Percentiles rank a stretch among this genome's conserved stretches.
Conservation (phyloP, 2,113 vertebrate species). For the Pomatostomus ruficeps region DNA sequence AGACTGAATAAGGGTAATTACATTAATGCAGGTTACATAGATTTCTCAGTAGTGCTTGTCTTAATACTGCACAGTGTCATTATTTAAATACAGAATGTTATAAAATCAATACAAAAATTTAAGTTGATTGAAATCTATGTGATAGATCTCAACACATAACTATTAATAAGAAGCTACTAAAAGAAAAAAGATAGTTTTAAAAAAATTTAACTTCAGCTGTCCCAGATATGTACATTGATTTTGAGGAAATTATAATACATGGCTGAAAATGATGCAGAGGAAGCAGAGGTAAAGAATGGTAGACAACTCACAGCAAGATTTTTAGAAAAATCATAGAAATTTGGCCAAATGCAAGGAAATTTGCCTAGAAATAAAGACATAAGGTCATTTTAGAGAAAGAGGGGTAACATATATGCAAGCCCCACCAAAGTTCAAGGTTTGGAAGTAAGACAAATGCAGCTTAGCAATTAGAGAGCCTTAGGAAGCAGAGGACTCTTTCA, state of each 20-base stretch:
- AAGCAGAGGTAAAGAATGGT: neutral
- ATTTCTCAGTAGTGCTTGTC: neutral
- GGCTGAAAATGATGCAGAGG: neutral
- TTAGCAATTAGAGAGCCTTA: neutral
- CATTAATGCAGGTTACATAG: neutral
- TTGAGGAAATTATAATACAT: neutral
- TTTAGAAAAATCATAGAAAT: neutral
- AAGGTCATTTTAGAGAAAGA: neutral
- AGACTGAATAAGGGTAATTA: neutral
- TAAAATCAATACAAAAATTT: neutral
- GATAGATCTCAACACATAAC: neutral
- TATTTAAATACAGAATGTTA: neutral
- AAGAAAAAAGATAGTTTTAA: neutral
- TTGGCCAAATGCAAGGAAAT: neutral
- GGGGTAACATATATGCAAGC: neutral
- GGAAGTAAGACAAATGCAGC: neutral
- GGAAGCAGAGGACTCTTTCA: neutral
- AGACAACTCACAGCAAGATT: neutral
- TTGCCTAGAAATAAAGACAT: neutral
- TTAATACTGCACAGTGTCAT: neutral
- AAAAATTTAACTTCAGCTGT: neutral
- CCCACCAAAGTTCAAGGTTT: neutral
- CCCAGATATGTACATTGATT: neutral
- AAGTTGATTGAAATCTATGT: neutral
- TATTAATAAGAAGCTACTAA: neutral